Evolutionary conservation across 2,113 vertebrate species (phyloP), one percentile per base, ranked within the genome.

Genomic region (Dromaius novaehollandiae): DNA sequence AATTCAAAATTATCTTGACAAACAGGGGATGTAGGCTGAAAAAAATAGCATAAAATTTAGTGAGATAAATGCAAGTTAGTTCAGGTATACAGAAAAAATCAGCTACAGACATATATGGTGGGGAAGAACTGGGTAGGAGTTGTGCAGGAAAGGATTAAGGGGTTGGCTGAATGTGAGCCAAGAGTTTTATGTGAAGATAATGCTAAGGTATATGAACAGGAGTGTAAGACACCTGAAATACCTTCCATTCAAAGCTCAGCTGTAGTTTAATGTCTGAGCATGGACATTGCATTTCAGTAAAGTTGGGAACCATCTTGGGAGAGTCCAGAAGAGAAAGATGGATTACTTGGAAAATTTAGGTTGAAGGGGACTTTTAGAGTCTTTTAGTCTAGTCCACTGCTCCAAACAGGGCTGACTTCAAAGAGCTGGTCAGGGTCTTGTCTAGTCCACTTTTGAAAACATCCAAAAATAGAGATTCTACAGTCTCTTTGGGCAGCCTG

Each of bases 1-100:
- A 90, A 91, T 91, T 91, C 82, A 88, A 91, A 95, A 95, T 91
- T 91, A 88, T 93, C 93, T 93, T 40, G 9, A 88, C 20, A 90
- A 94, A 86, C 95, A 94, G 76, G 82, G 90, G 79, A 81, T 20
- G 15, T 13, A 77, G 58, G 68, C 34, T 91, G 40, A 80, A 94
- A 93, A 93, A 92, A 82, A 32, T 6, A 2, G 13, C 38, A 40
- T 60, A 70, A 80, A 91, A 48, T 36, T 89, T 76, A 70, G 50
- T 81, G 53, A 93, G 55, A 91, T 83, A 94, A 94, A 77, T 60
- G 26, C 36, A 83, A 83, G 50, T 77, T 63, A 70, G 21, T 55
- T 91, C 64, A 90, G 70, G 44, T 77, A 77, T 66, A 77, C 30
- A 91, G 70, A 79, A 70, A 80, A 44, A 70, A 80, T 74, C 60